Conservation (phyloP, 2,797 vertebrate genomes). For the Menidia menidia region DNA sequence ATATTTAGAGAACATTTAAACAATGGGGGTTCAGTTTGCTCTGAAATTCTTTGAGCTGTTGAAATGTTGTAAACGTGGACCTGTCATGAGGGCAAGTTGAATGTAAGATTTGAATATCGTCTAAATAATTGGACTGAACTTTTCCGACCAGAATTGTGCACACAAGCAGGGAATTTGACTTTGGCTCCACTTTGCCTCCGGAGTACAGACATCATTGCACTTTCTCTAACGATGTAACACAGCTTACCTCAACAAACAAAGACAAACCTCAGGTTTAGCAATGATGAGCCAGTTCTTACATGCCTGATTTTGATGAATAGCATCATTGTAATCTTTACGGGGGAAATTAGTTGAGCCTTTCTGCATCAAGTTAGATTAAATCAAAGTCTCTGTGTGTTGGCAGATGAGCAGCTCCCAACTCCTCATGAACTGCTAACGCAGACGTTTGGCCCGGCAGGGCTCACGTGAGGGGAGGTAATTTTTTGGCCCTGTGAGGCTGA, state of each 20-base stretch:
- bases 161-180: too few relatives aligned
- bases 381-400: constrained; percentile 38
- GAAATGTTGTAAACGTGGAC: too few relatives aligned
- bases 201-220: too few relatives aligned
- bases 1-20: too few relatives aligned
- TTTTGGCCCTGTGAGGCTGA: constrained; percentile 41
- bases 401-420: constrained; percentile 47
- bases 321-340: constrained; percentile 48
- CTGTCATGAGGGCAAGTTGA: too few relatives aligned
- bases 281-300: constrained; percentile 26
- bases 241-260: neutral
- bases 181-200: too few relatives aligned
- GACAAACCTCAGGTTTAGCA: constrained; percentile 29
- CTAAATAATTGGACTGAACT: too few relatives aligned
- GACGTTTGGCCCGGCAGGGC: constrained; percentile 42
- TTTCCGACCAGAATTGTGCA: too few relatives aligned
- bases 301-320: constrained; percentile 48
- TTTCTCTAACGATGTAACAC: too few relatives aligned
- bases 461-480: constrained; percentile 53
- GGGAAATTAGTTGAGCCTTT: constrained; percentile 47
- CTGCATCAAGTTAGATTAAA: constrained; percentile 50
- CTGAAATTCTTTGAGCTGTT: too few relatives aligned
- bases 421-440: constrained; percentile 62
- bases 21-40: too few relatives aligned
- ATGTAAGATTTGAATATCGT: too few relatives aligned